Evolutionary conservation across 2,797 vertebrate genomes (phyloP), one percentile per base, ranked within the genome.

Genomic region (Hyperoplus immaculatus): DNA sequence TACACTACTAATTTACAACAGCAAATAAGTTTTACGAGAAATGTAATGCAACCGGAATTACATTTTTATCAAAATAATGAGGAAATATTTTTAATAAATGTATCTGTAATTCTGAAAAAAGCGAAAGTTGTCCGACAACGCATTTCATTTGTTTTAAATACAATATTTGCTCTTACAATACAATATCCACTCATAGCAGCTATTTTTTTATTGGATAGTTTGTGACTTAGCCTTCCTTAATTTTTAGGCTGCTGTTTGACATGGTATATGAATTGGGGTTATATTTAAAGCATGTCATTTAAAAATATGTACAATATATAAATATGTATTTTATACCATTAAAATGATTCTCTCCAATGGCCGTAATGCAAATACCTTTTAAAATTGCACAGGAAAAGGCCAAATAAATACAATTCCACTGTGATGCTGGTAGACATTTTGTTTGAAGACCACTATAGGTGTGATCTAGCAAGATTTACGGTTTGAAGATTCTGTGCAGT

Each of bases 371-470:
- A 29, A 66, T 87, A 90, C 75, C 83, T 83, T 89, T 91, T 87
- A 87, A 93, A 85, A 80, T 62, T 76, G 80, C 80, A 63, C 14
- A 55, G 79, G 81, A 91, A 93, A 93, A 92, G 88, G 88, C 88
- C 89, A 94, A 92, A 92, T 83, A 92, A 90, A 92, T 92, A 88
- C 87, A 89, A 89, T 87, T 86, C 82, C 77, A 67, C 63, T 60
- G 72, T 79, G 84, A 89, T 69, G 71, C 76, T 82, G 77, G 72
- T 69, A 71, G 82, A 66, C 71, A 70, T 91, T 88, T 84, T 87
- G 82, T 90, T 92, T 92, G 91, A 93, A 93, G 92, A 92, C 83
- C 92, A 93, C 88, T 81, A 78, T 74, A 87, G 85, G 86, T 90
- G 89, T 84, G 89, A 90, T 72, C 36, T 50, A 64, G 59, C 69